phyloP scores from a whole-genome alignment of 2,113 vertebrate genomes.

The Psittacus erithacus region DNA sequence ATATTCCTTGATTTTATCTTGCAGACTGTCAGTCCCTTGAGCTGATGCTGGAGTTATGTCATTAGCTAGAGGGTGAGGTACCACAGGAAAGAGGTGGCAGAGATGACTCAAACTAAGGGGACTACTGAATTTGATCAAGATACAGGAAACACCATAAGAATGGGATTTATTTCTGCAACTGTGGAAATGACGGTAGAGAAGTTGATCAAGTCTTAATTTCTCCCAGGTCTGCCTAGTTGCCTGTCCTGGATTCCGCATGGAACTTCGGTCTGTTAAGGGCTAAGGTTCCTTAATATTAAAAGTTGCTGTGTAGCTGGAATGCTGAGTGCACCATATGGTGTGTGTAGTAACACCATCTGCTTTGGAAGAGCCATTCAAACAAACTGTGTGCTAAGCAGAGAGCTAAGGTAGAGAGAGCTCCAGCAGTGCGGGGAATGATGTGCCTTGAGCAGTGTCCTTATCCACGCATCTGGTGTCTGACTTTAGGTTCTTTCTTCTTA shows the following conservation, averaged over 20 bases:
- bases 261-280: background rate
- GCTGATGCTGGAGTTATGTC: background rate
- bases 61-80: background rate
- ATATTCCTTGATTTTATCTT: background rate
- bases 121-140: background rate
- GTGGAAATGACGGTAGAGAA: background rate
- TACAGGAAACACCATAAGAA: background rate
- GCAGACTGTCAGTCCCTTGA: background rate
- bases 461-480: rapidly evolving
- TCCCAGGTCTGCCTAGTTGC: background rate
- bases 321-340: rapidly evolving
- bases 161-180: background rate
- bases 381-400: background rate
- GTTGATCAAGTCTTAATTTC: background rate
- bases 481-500: background rate
- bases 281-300: background rate
- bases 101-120: background rate
- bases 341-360: background rate
- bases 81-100: background rate
- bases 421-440: background rate
- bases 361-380: background rate
- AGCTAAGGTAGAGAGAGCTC: background rate
- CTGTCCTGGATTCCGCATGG: background rate
- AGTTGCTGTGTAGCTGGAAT: background rate
- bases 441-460: background rate